These are phyloP conservation scores for Montipora capitata DNA, from an alignment of 92 coral and sea anemone species.

Conservation along the genomic window DNA sequence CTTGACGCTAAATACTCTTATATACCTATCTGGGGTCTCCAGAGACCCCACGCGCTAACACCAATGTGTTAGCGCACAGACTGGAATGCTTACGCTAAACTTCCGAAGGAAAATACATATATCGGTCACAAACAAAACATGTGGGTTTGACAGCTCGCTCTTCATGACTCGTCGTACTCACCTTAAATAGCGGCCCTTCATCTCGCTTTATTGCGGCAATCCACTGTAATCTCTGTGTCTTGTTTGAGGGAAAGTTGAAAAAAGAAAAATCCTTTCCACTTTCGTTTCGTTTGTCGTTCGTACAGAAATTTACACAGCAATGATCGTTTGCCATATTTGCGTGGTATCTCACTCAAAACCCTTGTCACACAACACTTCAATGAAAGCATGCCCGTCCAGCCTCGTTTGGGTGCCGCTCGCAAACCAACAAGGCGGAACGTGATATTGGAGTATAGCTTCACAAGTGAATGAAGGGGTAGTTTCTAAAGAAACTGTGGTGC, in stretches of 20 bases:
- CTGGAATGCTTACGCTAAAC: too few relatives aligned
- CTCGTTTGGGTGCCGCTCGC: slow-evolving; percentile 17
- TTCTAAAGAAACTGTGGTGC: too few relatives aligned
- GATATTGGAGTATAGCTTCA: slow-evolving; percentile 38
- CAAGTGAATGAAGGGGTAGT: too few relatives aligned
- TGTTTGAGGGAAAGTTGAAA: slow-evolving; percentile 53
- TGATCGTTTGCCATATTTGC: slow-evolving; percentile 46
- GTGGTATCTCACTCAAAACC: slow-evolving; percentile 30
- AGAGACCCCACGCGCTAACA: too few relatives aligned
- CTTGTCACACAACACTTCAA: slow-evolving; percentile 15
- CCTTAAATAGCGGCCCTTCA: slow-evolving; percentile 49
- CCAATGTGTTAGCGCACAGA: too few relatives aligned
- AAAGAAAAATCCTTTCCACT: slow-evolving; percentile 61
- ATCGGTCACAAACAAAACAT: slow-evolving; percentile 11
- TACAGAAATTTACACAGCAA: slow-evolving; percentile 42
- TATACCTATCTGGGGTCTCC: too few relatives aligned
- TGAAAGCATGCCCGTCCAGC: slow-evolving; percentile 31
- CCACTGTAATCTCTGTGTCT: slow-evolving; percentile 47
- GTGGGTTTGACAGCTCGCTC: slow-evolving; percentile 57
- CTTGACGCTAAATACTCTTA: too few relatives aligned
- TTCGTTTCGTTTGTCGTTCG: slow-evolving; percentile 44
- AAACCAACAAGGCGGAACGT: slow-evolving; percentile 54
- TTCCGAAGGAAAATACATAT: too few relatives aligned
- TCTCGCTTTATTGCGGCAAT: slow-evolving; percentile 71
- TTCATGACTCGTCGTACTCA: slow-evolving; percentile 40